These are phyloP conservation scores for Corynorhinus townsendii DNA, from an alignment of 2,113 vertebrate species.

Conservation along the genomic window DNA sequence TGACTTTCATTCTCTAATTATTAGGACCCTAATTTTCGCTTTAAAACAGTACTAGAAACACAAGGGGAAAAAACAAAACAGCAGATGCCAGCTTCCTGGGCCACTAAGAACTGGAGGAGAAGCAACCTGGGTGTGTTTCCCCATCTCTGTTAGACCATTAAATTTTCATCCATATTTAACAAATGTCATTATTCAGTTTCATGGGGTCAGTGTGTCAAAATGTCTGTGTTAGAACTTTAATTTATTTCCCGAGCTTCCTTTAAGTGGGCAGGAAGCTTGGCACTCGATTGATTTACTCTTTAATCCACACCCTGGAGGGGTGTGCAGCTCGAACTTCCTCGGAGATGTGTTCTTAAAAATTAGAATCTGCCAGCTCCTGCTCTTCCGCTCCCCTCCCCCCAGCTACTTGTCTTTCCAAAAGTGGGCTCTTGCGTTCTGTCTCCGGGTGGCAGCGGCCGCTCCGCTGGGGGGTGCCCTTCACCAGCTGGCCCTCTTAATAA, in stretches of 20 bases:
- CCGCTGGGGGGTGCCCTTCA: constrained; percentile 35
- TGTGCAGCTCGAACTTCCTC: constrained; percentile 51
- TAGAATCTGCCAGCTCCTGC: constrained; percentile 27
- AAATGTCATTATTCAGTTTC: constrained; percentile 82
- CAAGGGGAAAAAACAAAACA: not conserved
- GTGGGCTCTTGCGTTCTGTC: not conserved
- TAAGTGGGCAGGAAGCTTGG: constrained; percentile 70
- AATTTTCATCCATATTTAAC: constrained; percentile 79
- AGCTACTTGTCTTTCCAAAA: not conserved
- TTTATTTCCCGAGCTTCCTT: constrained; percentile 78
- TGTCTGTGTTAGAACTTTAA: constrained; percentile 82
- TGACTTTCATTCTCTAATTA: not conserved
- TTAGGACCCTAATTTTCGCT: not conserved
- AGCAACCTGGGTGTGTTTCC: constrained; percentile 72
- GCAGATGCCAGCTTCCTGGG: not conserved
- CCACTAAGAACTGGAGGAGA: not conserved
- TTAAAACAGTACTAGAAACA: not conserved
- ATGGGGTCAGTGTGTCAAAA: constrained; percentile 81
- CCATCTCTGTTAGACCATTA: constrained; percentile 67
- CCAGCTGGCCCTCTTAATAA: constrained; percentile 72
- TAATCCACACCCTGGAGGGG: constrained; percentile 62
- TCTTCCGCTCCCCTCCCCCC: not conserved
- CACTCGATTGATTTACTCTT: constrained; percentile 71
- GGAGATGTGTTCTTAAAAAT: constrained; percentile 56
- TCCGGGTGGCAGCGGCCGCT: not conserved